phyloP scores from a whole-genome alignment of 2,888 invertebrate genomes.

The Brachyptera risi region DNA sequence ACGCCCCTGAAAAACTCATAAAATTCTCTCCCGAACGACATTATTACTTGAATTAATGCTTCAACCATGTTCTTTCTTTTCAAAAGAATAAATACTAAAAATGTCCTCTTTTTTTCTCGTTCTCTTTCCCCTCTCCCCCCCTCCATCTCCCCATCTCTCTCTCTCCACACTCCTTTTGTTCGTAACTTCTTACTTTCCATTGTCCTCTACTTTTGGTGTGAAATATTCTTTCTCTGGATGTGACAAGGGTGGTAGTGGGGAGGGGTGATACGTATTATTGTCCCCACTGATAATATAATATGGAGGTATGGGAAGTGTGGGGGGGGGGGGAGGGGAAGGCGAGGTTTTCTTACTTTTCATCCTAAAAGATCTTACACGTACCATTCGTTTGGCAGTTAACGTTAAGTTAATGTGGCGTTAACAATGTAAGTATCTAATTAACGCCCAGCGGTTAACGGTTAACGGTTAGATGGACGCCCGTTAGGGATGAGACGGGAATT shows the following conservation, averaged over 20 bases:
- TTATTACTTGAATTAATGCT: constrained; percentile 32
- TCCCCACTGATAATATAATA: constrained; percentile 8
- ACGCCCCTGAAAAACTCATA: constrained; percentile 26
- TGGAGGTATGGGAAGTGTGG: neutral
- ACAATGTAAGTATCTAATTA: constrained; percentile 12
- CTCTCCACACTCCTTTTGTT: constrained; percentile 16
- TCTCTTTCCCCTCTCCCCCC: no score
- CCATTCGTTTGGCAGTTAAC: neutral
- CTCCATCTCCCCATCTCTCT: no score
- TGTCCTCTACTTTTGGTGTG: constrained; percentile 23
- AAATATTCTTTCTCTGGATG: constrained; percentile 28
- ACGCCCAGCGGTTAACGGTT: constrained; percentile 1
- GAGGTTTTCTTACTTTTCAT: constrained; percentile 3
- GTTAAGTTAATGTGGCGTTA: constrained; percentile 13
- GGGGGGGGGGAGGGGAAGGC: neutral
- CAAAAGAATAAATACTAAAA: constrained; percentile 22
- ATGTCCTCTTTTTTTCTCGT: constrained; percentile 24
- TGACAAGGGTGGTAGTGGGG: constrained; percentile 21
- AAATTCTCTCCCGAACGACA: constrained; percentile 27
- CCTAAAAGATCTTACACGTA: neutral
- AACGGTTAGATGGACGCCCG: neutral
- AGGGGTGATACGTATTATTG: constrained; percentile 8
- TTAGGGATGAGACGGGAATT: no score
- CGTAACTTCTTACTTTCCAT: constrained; percentile 26
- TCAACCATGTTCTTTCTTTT: constrained; percentile 21